Base-by-base conservation (phyloP, 2,888 invertebrate species). In the Caradrina clavipalpis region DNA sequence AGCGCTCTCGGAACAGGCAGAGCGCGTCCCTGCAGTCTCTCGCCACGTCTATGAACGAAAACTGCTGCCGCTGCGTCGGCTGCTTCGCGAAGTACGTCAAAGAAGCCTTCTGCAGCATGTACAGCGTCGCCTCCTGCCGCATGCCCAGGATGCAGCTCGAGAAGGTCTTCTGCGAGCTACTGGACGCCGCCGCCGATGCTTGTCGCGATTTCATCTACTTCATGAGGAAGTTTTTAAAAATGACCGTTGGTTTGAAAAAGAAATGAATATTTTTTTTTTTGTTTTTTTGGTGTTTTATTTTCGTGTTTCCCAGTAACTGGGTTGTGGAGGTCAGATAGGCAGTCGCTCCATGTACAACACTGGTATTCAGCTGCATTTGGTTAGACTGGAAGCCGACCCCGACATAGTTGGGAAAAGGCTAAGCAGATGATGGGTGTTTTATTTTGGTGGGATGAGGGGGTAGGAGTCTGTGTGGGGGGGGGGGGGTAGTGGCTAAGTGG, bases 41-140 rank as follows among this genome's bases (percentile, higher is more conserved):
- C 0, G 42, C 39, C 15, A n/a, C 10, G 21, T 66, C 66, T 0
- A 0, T 66, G 7, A 66, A 66, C 21, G 51, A 66, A 0, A 42
- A 66, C 51, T 66, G 66, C 7, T 66, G 66, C 31, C 0, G 42
- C 0, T 66, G 66, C 11, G 0, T 66, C 6, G 42, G 51, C 13
- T n/a, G 31, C 1, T 15, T 31, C n/a, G 66, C 11, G 0, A 21
- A 26, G 2, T 66, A 66, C 42, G 0, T 66, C 15, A 66, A n/a
- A 31, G 66, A 21, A 8, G 17, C 66, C 26, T 11, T 66, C 21
- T 0, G 0, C 0, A 53, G 66, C 13, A 0, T 66, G 1, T 31
- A 0, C 13, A 31, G 42, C 31, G 0, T 45, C 4, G 31, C 10
- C 6, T n/a, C 0, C 6, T 66, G 67, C 0, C n/a, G 15, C 0